Evolutionary conservation across 2,797 vertebrate species (phyloP), one percentile per base, ranked within the genome.

Genomic region (Ctenochaetus hawaiiensis): DNA sequence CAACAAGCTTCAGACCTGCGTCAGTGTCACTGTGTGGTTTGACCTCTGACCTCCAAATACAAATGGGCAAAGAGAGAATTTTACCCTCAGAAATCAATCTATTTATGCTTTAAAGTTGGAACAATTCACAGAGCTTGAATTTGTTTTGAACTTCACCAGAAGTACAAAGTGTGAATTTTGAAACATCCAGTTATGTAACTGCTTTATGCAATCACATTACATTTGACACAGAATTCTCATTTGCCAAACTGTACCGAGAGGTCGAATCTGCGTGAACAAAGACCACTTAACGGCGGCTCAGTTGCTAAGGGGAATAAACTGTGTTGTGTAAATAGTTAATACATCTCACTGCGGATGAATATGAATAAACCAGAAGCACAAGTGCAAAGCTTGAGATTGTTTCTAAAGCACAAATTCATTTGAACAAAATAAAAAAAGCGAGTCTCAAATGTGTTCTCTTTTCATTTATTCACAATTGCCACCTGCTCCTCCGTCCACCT

Each of bases 391-490:
- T 26, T 17, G 20, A 62, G 5, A 52, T 34, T 8, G 13, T n/a
- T 23, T 6, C 14, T 23, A 4, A 61, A 75, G 17, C 20, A 17
- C 20, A 17, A 20, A 49, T 41, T 26, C 9, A 61, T 3, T 7
- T 2, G 1, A 13, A 61, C 7, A 62, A 22, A n/a, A 72, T 59
- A 43, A 5, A 60, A 41, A 7, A 34, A 34, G 26, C 26, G 26
- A 68, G 20, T 13, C 39, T 59, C 20, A 78, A 67, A 53, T 16
- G 12, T 53, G 39, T 47, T 66, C 20, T 57, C 64, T 77, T 81
- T 62, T 60, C 64, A 54, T 90, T 93, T 92, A 90, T 89, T 91
- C 62, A 76, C 65, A 86, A 86, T 88, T 81, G 75, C 68, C 87
- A 91, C 70, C 83, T 77, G 81, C 74, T 83, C 83, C 84, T 81